These are phyloP conservation scores for Hoplias malabaricus DNA, from an alignment of 2,113 vertebrate genomes.

Conservation along the genomic window DNA sequence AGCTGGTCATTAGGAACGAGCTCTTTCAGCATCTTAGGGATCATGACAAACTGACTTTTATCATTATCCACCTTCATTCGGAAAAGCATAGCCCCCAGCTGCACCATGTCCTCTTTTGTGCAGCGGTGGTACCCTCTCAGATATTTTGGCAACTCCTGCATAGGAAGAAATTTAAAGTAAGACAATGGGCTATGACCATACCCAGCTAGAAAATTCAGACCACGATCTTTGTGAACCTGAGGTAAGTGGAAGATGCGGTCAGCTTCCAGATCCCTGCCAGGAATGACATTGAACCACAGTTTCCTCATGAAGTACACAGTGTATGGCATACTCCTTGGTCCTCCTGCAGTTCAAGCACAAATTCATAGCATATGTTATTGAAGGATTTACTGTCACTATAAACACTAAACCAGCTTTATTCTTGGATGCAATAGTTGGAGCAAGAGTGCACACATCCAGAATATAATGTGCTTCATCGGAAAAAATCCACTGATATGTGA, in stretches of 20 bases:
- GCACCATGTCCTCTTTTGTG: slow-evolving; percentile 82
- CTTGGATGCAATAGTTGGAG: neutral
- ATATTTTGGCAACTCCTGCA: slow-evolving; percentile 93
- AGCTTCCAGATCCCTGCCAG: slow-evolving; percentile 86
- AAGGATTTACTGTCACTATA: neutral
- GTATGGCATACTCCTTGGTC: slow-evolving; percentile 71
- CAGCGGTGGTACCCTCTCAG: slow-evolving; percentile 89
- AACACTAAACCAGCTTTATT: no score
- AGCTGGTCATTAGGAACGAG: slow-evolving; percentile 86
- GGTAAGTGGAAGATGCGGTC: slow-evolving; percentile 93
- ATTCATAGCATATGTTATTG: neutral
- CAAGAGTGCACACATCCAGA: no score
- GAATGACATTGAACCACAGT: slow-evolving; percentile 86
- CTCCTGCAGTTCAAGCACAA: slow-evolving; percentile 59
- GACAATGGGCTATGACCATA: neutral
- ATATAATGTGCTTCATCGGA: no score
- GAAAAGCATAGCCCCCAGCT: slow-evolving; percentile 85
- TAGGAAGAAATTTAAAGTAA: slow-evolving; percentile 5
- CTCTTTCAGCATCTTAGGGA: slow-evolving; percentile 86
- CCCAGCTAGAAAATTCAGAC: neutral
- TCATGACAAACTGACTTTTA: slow-evolving; percentile 72
- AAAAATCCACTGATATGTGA: no score
- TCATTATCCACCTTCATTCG: slow-evolving; percentile 78
- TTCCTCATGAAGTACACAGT: slow-evolving; percentile 95
- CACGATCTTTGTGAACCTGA: slow-evolving; percentile 77